Evolutionary conservation across 2,888 invertebrate species (phyloP), one percentile per base, ranked within the genome.

Genomic region (Cosmia trapezina): DNA sequence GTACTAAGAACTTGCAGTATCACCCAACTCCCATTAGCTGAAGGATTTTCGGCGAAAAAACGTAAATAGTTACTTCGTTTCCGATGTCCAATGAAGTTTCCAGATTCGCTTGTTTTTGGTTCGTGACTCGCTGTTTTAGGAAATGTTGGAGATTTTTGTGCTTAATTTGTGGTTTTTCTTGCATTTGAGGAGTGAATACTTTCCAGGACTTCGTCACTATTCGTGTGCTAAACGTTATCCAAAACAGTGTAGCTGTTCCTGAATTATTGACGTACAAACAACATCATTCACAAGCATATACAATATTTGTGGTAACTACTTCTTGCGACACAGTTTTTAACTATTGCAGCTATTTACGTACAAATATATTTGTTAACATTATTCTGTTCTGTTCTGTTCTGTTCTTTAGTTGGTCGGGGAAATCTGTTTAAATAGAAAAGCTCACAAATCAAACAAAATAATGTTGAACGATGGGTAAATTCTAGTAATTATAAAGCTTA

Each of bases 71-170:
- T 71, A 78, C 59, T 80, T 68, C 59, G 54, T 67, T 78, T 22
- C 61, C 51, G 51, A 72, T 69, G 68, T 57, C 33, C 76, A 84
- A 83, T 85, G 78, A 85, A 83, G 78, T 77, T 72, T 80, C 53
- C 56, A 81, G 85, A 82, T 85, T 83, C 61, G 22, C 8, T n/a
- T 70, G 61, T 78, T 81, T 81, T 78, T 70, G 41, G 61, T n/a
- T n/a, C 54, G 54, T 81, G 82, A 81, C 81, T 74, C 0, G 65
- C 9, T 37, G 28, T 43, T 81, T 81, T 68, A 8, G 5, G 7
- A 9, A 12, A 53, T 66, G 2, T 12, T 63, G n/a, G 43, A 5
- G 64, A 79, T 78, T 76, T 80, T 64, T 47, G 59, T 19, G 17
- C 47, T 51, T 67, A 43, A 67, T 76, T 75, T 54, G 2, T 33